Base-by-base conservation (phyloP, 1,140 invertebrate genomes). In the Drosophila nigromelanica region DNA sequence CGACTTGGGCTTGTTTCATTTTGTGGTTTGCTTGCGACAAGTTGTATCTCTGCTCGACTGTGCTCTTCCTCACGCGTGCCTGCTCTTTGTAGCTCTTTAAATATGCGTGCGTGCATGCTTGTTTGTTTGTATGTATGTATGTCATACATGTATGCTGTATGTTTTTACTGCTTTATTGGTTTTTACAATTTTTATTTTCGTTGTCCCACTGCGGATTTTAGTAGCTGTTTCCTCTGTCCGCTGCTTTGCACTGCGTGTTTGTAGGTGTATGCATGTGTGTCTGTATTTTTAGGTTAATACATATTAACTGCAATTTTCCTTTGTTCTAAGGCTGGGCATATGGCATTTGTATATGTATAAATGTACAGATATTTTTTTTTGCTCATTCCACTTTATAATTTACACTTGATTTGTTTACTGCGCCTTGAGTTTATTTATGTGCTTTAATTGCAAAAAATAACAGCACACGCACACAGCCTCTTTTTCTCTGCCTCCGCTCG, bases 351-450 rank as follows among this genome's bases (percentile, higher is more conserved):
- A 24, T 5, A 33, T 24, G 24, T 43, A 14, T 27, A 8, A 2
- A 14, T 45, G 18, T 18, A 33, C 42, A 52, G 56, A n/a, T 62
- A 40, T 68, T 61, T n/a, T n/a, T n/a, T n/a, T n/a, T 42, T 21
- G 35, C 30, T 55, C 15, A 45, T 61, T 59, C 55, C 73, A 76
- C 66, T 73, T 72, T 47, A 78, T 76, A 66, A 81, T 86, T 87
- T 86, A 74, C 78, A 87, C 78, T 89, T 89, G 83, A 82, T 87
- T 86, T 86, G 81, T 86, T 86, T 86, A 86, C 77, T 54, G 55
- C 40, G 61, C 51, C 33, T 40, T 75, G 42, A 67, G 78, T 86
- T 82, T 86, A 87, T 82, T 73, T 76, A 68, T 62, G 42, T 61
- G 42, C 63, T 86, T 78, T 86, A 82, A 89, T 87, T 87, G 72